Conservation (phyloP, 1,140 invertebrate genomes). For the Pseudomyrmex flavicornis region DNA sequence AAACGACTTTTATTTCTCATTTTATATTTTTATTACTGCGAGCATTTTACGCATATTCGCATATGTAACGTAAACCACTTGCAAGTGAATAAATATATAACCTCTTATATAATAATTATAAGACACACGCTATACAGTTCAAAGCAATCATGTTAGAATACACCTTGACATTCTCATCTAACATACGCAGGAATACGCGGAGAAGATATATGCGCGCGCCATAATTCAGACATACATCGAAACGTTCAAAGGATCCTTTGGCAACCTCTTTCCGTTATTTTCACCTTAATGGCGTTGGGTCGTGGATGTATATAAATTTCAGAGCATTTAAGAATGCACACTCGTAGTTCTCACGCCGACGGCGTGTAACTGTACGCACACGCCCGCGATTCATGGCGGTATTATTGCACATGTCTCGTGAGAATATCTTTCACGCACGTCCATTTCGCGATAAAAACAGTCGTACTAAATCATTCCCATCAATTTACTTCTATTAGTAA, state of each 20-base stretch:
- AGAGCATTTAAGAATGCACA: conserved; percentile 51
- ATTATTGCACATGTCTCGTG: conserved; percentile 46
- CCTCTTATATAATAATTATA: background rate
- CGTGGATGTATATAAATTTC: conserved; percentile 54
- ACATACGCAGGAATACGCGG: background rate
- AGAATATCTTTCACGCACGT: conserved; percentile 43
- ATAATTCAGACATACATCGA: conserved; percentile 50
- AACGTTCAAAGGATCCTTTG: conserved; percentile 37
- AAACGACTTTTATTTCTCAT: background rate
- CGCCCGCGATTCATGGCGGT: conserved; percentile 40
- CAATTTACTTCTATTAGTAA: conserved; percentile 21
- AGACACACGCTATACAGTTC: background rate
- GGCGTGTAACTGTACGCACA: conserved; percentile 51
- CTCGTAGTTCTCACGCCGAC: conserved; percentile 40
- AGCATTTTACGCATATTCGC: no score
- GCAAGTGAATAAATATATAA: background rate
- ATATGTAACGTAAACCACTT: no score
- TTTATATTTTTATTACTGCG: no score
- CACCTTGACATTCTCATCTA: conserved; percentile 17
- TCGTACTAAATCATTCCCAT: conserved; percentile 13
- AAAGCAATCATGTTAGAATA: background rate
- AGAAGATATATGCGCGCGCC: conserved; percentile 12
- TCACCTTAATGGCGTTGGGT: conserved; percentile 41
- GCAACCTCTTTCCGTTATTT: conserved; percentile 54
- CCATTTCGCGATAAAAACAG: conserved; percentile 49